phyloP scores from a whole-genome alignment of 92 coral and sea anemone species.

The Phymanthus crucifer region DNA sequence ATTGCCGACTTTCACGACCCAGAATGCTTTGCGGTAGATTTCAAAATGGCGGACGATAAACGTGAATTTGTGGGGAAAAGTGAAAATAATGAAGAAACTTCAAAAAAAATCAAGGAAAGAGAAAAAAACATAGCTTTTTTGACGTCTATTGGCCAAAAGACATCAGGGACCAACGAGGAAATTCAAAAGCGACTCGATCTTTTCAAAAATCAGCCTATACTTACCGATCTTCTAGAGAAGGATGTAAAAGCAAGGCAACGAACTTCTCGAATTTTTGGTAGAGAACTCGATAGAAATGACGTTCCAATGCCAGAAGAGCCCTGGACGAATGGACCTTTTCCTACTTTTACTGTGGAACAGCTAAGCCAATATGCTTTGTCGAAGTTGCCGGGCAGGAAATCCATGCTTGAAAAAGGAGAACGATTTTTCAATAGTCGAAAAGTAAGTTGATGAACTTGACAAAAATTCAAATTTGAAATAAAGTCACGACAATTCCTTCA shows the following conservation, averaged over 20 bases:
- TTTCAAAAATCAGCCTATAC: slow-evolving; percentile 34
- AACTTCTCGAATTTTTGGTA: slow-evolving; percentile 15
- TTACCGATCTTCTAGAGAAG: slow-evolving; percentile 21
- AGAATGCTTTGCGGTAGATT: too few species aligned
- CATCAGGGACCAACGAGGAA: slow-evolving; percentile 27
- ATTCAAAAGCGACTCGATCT: slow-evolving; percentile 14
- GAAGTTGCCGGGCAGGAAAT: slow-evolving; percentile 41
- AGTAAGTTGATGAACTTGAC: slow-evolving; percentile 14
- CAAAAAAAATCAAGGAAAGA: neutral
- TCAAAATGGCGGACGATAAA: too few species aligned
- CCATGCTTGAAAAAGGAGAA: slow-evolving; percentile 45
- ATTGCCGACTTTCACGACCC: too few species aligned
- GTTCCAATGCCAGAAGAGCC: slow-evolving; percentile 22
- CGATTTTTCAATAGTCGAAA: slow-evolving; percentile 41
- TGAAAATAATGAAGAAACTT: slow-evolving; percentile 5
- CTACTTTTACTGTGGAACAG: slow-evolving; percentile 31
- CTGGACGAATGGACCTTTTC: slow-evolving; percentile 34
- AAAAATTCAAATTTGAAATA: neutral
- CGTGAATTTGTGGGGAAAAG: slow-evolving; percentile 1
- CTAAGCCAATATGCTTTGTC: slow-evolving; percentile 19
- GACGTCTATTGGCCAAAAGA: slow-evolving; percentile 30
- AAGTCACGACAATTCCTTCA: neutral
- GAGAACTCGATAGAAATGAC: slow-evolving; percentile 17
- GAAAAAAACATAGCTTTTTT: slow-evolving; percentile 4
- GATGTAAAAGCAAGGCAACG: neutral